These are phyloP conservation scores for Dioctria linearis DNA, from an alignment of 2,888 invertebrate species.

Conservation along the genomic window DNA sequence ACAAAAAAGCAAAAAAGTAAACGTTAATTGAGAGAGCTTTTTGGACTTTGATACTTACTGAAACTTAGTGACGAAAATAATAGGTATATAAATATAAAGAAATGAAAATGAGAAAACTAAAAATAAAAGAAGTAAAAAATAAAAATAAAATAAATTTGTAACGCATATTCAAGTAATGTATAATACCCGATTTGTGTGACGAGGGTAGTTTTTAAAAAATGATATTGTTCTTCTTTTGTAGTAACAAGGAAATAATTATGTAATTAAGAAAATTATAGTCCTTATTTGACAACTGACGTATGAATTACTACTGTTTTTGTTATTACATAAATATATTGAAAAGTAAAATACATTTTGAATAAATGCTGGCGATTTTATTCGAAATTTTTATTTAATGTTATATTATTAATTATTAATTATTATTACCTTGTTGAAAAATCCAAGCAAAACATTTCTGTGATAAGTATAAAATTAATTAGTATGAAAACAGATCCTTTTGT, in stretches of 20 bases:
- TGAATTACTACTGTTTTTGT: constrained; percentile 50
- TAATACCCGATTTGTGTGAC: constrained; percentile 11
- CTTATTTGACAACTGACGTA: constrained; percentile 41
- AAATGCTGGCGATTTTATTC: neutral
- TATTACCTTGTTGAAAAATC: too few relatives aligned
- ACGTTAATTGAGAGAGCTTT: constrained; percentile 41
- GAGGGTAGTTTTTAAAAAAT: constrained; percentile 47
- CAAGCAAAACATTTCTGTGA: too few relatives aligned
- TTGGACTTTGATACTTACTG: constrained; percentile 45
- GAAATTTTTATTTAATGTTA: neutral
- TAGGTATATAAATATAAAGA: constrained; percentile 18
- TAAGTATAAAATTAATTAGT: too few relatives aligned
- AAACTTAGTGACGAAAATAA: constrained; percentile 9
- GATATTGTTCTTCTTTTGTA: constrained; percentile 45
- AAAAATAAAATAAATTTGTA: constrained; percentile 32
- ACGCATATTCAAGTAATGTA: constrained; percentile 11
- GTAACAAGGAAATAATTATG: constrained; percentile 40
- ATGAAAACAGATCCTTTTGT: too few relatives aligned
- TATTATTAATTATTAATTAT: too few relatives aligned
- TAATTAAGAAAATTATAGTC: constrained; percentile 10
- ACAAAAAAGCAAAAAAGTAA: neutral
- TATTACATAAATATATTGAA: constrained; percentile 48
- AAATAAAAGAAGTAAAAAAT: too few relatives aligned
- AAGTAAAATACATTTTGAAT: constrained; percentile 49
- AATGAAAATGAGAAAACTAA: constrained; percentile 7